Percentiles rank a stretch among this genome's conserved stretches.
Conservation (phyloP, 2,113 vertebrate species). For the Atrichornis clamosus region DNA sequence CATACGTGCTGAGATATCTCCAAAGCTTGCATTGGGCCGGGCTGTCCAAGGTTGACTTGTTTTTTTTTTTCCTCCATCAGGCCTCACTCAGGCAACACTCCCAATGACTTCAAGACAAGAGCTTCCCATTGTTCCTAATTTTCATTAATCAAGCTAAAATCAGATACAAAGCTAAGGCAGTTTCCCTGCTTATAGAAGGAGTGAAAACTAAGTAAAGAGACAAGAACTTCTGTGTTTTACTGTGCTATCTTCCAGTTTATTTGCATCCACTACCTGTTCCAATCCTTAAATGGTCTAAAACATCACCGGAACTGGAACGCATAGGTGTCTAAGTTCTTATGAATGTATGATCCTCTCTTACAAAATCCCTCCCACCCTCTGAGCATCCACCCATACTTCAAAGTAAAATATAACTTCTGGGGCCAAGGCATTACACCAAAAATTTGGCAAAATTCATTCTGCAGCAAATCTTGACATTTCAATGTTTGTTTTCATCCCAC, state of each 20-base stretch:
- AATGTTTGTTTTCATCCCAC: conserved; percentile 33
- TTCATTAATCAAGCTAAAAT: not conserved
- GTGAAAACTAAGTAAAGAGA: not conserved
- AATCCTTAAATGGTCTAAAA: not conserved
- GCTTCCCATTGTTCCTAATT: not conserved
- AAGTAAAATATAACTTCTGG: not conserved
- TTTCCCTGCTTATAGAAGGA: not conserved
- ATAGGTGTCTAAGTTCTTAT: not conserved
- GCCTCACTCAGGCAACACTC: not conserved
- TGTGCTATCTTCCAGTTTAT: not conserved
- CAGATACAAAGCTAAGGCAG: not conserved
- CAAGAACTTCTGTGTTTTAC: not conserved
- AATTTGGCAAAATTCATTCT: conserved; percentile 30
- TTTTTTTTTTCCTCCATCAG: not conserved
- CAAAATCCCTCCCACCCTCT: not conserved
- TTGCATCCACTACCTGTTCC: not conserved
- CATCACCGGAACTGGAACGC: not conserved
- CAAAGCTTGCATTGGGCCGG: not conserved
- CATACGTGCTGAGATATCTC: not conserved
- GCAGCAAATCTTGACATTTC: conserved; percentile 53
- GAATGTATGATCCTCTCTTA: not conserved
- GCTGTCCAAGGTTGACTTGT: not conserved
- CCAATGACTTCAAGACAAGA: not conserved
- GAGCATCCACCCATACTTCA: not conserved
- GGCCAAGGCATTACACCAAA: conserved; percentile 19